Evolutionary conservation across 2,797 vertebrate genomes (phyloP), one percentile per base, ranked within the genome.

Genomic region (Myiotriccus ornatus): DNA sequence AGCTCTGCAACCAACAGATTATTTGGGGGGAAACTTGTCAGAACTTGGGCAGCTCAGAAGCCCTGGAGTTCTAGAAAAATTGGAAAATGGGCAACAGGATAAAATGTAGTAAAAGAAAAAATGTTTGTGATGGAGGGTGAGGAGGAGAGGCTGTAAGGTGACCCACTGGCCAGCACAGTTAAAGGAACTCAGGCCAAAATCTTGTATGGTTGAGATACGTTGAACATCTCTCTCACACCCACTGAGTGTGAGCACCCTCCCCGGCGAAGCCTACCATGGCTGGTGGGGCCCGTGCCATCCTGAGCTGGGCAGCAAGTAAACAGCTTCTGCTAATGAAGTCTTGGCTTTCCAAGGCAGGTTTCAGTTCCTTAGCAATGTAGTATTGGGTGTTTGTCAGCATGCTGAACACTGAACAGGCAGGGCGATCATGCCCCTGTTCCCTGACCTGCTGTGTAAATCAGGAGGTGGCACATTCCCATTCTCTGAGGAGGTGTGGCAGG

Each of bases 191-290:
- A 10, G 37, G 39, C 24, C 30, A 69, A 50, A 53, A 49, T 10
- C 19, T 62, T 47, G 20, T 17, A 7, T 30, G 1, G 1, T 1
- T 46, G 30, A 28, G 41, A n/a, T 28, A 50, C 3, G 43, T 47
- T 11, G 12, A 50, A 50, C 0, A 0, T 73, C 44, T 52, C 37
- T 82, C 59, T 92, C 14, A 4, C 2, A 2, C 23, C 46, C 28
- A 3, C 28, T 8, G 30, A 78, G 7, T 7, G 73, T 18, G 77
- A 49, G 60, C 35, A 15, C 35, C 7, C 24, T 73, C n/a, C 27
- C 32, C 6, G 9, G 16, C 20, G 41, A 55, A 81, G 39, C 47
- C 21, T 43, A 44, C 8, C 10, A 11, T 0, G 0, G 32, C 62
- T 35, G 19, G 19, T 0, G 3, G 27, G 30, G 12, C 46, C 35